Conservation (phyloP, 2,113 vertebrate genomes). For the Brachyhypopomus gauderio region DNA sequence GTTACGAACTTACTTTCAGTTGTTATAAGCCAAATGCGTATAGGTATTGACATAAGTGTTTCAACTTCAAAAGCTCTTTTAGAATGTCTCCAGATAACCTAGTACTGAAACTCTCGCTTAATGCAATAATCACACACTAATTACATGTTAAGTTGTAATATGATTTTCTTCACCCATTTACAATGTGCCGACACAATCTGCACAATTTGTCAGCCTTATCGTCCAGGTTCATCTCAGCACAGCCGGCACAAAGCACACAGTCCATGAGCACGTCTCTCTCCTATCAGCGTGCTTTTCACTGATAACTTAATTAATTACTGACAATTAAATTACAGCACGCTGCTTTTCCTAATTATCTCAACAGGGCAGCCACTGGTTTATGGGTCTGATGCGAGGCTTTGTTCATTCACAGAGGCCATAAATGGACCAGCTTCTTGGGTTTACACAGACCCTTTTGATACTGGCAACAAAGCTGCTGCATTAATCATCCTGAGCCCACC, state of each 20-base stretch:
- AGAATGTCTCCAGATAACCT: too few species aligned
- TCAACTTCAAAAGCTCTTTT: too few species aligned
- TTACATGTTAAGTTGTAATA: neutral
- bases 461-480: constrained; percentile 27
- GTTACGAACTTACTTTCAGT: neutral
- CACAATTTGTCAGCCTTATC: constrained; percentile 18
- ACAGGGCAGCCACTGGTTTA: constrained; percentile 53
- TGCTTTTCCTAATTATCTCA: constrained; percentile 47
- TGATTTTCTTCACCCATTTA: neutral
- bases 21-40: neutral
- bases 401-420: constrained; percentile 42
- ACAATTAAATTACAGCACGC: neutral
- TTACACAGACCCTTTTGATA: constrained; percentile 57
- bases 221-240: neutral
- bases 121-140: neutral
- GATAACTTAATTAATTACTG: constrained; percentile 6
- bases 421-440: constrained; percentile 53
- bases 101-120: too few species aligned
- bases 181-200: constrained; percentile 10
- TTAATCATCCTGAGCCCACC: constrained; percentile 7
- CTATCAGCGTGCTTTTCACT: constrained; percentile 15
- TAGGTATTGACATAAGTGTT: too few species aligned
- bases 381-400: constrained; percentile 37
- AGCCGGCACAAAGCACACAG: neutral
- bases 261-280: constrained; percentile 6